phyloP scores from a whole-genome alignment of 2,888 invertebrate genomes.

The Piscicola geometra region DNA sequence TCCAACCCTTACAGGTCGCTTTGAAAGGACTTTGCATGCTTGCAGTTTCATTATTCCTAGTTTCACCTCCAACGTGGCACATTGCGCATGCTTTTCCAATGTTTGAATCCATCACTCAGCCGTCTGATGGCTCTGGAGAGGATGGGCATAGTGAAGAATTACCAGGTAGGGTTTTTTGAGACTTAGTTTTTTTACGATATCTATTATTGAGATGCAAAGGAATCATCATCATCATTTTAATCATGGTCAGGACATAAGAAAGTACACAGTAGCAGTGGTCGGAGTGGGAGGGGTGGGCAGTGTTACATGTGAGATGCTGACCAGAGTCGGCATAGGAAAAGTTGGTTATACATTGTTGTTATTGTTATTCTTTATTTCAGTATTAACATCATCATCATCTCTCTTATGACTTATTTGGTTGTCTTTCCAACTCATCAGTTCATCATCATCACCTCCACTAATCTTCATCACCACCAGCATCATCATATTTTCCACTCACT shows the following conservation, averaged over 20 bases:
- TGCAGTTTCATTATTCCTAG: conserved; percentile 25
- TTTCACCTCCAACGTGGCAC: too few species aligned
- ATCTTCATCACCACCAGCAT: too few species aligned
- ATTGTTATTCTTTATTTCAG: too few species aligned
- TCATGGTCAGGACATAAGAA: conserved; percentile 63
- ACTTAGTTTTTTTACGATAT: not conserved
- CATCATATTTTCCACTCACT: too few species aligned
- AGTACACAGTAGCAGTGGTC: conserved; percentile 83
- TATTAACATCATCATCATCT: too few species aligned
- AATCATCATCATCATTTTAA: not conserved
- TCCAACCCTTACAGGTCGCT: conserved; percentile 92
- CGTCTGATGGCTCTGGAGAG: conserved; percentile 97
- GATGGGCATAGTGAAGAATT: conserved; percentile 98
- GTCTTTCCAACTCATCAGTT: too few species aligned
- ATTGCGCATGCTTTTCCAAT: not conserved
- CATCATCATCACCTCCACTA: too few species aligned
- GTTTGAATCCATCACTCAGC: conserved; percentile 48
- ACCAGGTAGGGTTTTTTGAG: conserved; percentile 63
- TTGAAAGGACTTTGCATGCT: not conserved
- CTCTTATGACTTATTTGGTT: too few species aligned
- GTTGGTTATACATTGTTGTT: conserved; percentile 55
- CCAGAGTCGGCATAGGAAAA: conserved; percentile 95
- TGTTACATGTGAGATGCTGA: conserved; percentile 98
- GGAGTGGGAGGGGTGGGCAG: conserved; percentile 99
- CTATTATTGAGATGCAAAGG: too few species aligned